A percentile compares a stretch with the other conserved stretches of the same genome.
Evolutionary conservation across 2,888 invertebrate genomes (phyloP).

Genomic region (Eudemis profundana): DNA sequence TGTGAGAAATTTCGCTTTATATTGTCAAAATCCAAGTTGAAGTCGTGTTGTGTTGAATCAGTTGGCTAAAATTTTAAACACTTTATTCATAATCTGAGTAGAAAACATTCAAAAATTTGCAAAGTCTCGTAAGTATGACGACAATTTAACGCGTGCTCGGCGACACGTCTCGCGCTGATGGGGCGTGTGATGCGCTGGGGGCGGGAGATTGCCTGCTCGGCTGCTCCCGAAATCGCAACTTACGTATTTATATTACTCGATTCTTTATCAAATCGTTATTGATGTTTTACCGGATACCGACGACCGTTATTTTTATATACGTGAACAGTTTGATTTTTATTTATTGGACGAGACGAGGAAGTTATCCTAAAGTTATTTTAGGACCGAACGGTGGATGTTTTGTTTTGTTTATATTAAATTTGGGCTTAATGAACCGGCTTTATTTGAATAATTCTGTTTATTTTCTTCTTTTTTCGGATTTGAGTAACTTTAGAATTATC

Average conservation of each 20-base stretch:
- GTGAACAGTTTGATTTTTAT: conserved; percentile 14
- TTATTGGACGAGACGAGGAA: conserved; percentile 14
- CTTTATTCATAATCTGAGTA: too few species aligned
- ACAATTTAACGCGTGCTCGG: conserved; percentile 25
- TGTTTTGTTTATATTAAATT: conserved; percentile 35
- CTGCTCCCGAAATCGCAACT: conserved; percentile 26
- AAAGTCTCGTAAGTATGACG: conserved; percentile 39
- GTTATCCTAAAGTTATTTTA: conserved; percentile 28
- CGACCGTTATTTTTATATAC: conserved; percentile 15
- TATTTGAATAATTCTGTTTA: conserved; percentile 36
- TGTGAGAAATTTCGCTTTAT: too few species aligned
- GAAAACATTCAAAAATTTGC: too few species aligned
- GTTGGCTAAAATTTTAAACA: too few species aligned
- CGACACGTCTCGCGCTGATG: conserved; percentile 19
- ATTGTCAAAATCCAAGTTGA: too few species aligned
- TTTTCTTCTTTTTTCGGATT: conserved; percentile 29
- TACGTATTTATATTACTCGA: conserved; percentile 35
- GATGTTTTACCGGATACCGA: conserved; percentile 15
- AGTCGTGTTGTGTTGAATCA: too few species aligned
- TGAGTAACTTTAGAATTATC: conserved; percentile 10
- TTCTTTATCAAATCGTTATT: conserved; percentile 33
- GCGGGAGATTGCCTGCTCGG: conserved; percentile 18
- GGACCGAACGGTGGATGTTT: conserved; percentile 29
- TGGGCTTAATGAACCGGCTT: conserved; percentile 31
- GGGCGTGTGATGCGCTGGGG: conserved; percentile 34